Conservation (phyloP, 2,888 invertebrate species). For the Apodemia mormo region DNA sequence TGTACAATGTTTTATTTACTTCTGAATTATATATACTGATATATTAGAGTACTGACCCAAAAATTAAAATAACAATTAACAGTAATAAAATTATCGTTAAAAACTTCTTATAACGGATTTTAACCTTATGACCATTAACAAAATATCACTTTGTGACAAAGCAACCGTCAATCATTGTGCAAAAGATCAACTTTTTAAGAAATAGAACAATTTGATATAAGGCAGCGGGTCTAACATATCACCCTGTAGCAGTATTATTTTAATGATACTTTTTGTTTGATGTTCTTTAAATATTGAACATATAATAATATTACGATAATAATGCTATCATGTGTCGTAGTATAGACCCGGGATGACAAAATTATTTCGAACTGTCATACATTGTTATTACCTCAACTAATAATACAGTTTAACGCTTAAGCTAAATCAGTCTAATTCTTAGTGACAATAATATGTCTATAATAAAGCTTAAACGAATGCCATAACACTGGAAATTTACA, state of each 20-base stretch:
- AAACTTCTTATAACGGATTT: neutral
- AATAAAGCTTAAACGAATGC: slow-evolving; percentile 77
- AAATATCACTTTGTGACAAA: slow-evolving; percentile 39
- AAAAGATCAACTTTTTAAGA: slow-evolving; percentile 1
- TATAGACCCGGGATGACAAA: slow-evolving; percentile 44
- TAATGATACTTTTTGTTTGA: neutral
- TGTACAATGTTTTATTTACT: neutral
- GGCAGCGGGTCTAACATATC: neutral
- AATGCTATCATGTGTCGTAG: neutral
- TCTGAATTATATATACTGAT: slow-evolving; percentile 39
- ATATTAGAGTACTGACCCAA: slow-evolving; percentile 62
- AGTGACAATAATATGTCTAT: slow-evolving; percentile 73
- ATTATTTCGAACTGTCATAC: slow-evolving; percentile 53
- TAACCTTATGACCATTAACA: slow-evolving; percentile 28
- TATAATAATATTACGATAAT: neutral
- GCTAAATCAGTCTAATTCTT: slow-evolving; percentile 82
- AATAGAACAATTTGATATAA: slow-evolving; percentile 15
- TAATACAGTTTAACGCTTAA: slow-evolving; percentile 76
- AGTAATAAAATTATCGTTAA: slow-evolving; percentile 45
- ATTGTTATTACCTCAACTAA: slow-evolving; percentile 68
- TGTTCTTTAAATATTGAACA: neutral
- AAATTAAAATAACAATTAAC: slow-evolving; percentile 51
- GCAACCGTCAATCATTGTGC: slow-evolving; percentile 33
- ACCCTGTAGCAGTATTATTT: neutral
- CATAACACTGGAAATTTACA: slow-evolving; percentile 73